These are phyloP conservation scores for Delia radicum DNA, from an alignment of 1,140 invertebrate species.

Conservation along the genomic window DNA sequence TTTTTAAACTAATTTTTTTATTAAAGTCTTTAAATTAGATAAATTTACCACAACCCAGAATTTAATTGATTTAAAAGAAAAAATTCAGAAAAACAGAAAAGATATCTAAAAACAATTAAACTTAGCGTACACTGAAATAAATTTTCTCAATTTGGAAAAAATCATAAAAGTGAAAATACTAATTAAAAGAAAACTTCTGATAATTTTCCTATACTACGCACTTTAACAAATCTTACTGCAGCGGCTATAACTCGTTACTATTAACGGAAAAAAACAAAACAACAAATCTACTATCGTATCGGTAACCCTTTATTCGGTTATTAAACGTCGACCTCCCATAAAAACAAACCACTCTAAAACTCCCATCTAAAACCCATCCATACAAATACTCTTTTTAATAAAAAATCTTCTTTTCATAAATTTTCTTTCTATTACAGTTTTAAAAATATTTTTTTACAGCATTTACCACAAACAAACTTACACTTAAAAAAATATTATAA, in stretches of 20 bases:
- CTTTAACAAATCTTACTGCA: background rate
- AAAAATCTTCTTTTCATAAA: background rate
- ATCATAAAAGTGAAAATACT: too few species aligned
- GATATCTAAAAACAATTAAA: too few species aligned
- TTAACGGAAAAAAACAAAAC: too few species aligned
- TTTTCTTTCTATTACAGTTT: background rate
- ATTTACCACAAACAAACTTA: background rate
- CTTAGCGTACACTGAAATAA: too few species aligned
- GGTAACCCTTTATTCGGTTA: background rate
- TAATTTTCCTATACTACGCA: background rate
- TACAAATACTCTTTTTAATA: background rate
- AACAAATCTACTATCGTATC: background rate
- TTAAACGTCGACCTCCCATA: background rate
- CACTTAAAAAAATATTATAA: background rate
- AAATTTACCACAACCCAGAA: too few species aligned
- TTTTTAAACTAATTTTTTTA: too few species aligned
- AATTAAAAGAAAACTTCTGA: too few species aligned
- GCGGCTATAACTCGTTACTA: background rate
- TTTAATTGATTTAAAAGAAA: too few species aligned
- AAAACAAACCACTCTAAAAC: background rate
- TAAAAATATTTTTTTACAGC: background rate
- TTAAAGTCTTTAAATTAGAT: too few species aligned
- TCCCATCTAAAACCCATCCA: background rate
- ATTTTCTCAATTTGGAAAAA: too few species aligned
- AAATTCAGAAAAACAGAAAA: too few species aligned